A percentile compares a stretch with the other conserved stretches of the same genome.
These are phyloP conservation scores for Eulemur rufifrons DNA, from an alignment of 2,113 vertebrate species.

Conservation along the genomic window DNA sequence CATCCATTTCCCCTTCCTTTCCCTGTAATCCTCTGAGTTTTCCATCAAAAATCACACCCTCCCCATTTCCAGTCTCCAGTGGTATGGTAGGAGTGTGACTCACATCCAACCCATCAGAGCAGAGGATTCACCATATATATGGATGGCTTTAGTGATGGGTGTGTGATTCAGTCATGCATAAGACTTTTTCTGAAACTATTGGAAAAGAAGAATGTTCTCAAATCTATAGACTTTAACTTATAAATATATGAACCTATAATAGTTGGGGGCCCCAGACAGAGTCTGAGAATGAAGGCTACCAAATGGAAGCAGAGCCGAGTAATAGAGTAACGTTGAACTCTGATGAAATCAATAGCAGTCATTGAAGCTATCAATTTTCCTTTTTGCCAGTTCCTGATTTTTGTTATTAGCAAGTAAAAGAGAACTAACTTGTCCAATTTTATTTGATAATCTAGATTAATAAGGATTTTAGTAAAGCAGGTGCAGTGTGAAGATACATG, in stretches of 20 bases:
- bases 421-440: neutral
- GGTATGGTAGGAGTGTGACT: rapidly evolving
- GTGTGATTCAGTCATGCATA: neutral
- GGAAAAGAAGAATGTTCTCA: neutral
- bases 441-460: neutral
- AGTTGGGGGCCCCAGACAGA: neutral
- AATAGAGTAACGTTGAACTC: neutral
- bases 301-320: neutral
- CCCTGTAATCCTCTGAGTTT: neutral
- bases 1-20: neutral
- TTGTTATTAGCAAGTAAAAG: neutral
- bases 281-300: neutral
- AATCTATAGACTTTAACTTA: neutral
- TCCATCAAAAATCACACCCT: neutral
- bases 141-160: no score
- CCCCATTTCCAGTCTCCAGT: neutral
- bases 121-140: neutral
- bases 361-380: neutral
- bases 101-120: neutral
- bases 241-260: neutral
- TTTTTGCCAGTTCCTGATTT: neutral
- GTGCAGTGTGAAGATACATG: neutral
- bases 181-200: neutral
- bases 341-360: neutral
- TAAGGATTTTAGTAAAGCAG: neutral